A percentile compares a stretch with the other conserved stretches of the same genome.
Evolutionary conservation across 2,888 invertebrate genomes (phyloP).

Genomic region (Dascillus cervinus): DNA sequence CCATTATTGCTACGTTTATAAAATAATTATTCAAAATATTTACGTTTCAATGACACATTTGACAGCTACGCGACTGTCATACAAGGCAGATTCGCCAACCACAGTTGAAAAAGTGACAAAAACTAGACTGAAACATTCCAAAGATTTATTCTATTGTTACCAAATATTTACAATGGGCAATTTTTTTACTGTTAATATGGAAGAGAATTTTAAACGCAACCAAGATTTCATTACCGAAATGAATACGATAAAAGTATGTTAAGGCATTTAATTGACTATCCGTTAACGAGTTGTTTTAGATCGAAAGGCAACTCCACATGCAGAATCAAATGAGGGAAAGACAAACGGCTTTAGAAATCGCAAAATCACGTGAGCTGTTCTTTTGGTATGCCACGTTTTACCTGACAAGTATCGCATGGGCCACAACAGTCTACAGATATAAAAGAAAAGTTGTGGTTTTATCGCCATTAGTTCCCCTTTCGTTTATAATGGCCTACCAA

Average conservation of each 20-base stretch:
- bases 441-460: slow-evolving; percentile 54
- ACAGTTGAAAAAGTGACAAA: too few species aligned
- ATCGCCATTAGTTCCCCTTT: slow-evolving; percentile 62
- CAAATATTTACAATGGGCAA: slow-evolving; percentile 55
- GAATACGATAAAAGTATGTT: slow-evolving; percentile 55
- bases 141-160: too few species aligned
- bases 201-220: slow-evolving; percentile 60
- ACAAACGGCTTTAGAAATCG: slow-evolving; percentile 62
- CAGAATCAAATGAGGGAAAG: slow-evolving; percentile 72
- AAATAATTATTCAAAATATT: too few species aligned
- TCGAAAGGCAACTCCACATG: slow-evolving; percentile 75
- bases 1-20: too few species aligned
- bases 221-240: slow-evolving; percentile 61
- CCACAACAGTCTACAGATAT: slow-evolving; percentile 52
- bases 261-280: slow-evolving; percentile 1
- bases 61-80: too few species aligned
- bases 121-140: too few species aligned
- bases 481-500: slow-evolving; percentile 64
- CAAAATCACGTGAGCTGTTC: slow-evolving; percentile 63
- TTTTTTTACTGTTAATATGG: slow-evolving; percentile 51
- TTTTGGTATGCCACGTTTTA: slow-evolving; percentile 67
- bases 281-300: slow-evolving; percentile 39
- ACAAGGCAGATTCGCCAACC: too few species aligned
- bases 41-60: too few species aligned
- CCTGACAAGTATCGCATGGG: slow-evolving; percentile 46